These are phyloP conservation scores for Microvelia longipes DNA, from an alignment of 1,140 invertebrate species.

Conservation along the genomic window DNA sequence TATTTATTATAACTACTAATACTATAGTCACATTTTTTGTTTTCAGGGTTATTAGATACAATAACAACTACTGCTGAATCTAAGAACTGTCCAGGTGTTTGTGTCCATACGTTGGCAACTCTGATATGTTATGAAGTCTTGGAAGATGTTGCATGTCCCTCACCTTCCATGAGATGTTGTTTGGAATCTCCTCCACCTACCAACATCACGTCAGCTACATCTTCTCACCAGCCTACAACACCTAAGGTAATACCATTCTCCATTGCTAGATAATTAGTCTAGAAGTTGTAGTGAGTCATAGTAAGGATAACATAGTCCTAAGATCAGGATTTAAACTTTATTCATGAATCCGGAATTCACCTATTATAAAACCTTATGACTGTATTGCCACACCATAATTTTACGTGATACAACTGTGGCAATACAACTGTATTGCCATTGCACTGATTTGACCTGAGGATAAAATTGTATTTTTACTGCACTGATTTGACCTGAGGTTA, in stretches of 20 bases:
- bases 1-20: no score
- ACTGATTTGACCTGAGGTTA: no score
- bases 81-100: constrained; percentile 70
- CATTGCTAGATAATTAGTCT: background rate
- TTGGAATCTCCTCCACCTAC: constrained; percentile 44
- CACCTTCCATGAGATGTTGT: constrained; percentile 63
- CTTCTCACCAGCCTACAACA: constrained; percentile 9
- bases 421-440: no score
- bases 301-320: no score
- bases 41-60: constrained; percentile 59
- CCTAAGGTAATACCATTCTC: constrained; percentile 2
- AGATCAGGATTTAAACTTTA: background rate
- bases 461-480: no score
- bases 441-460: no score
- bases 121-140: constrained; percentile 68
- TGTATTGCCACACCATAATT: no score
- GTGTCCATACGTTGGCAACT: constrained; percentile 63
- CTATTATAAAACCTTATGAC: no score
- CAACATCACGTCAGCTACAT: constrained; percentile 12
- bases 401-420: no score
- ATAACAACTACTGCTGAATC: constrained; percentile 64
- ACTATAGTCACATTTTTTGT: no score
- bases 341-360: background rate
- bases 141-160: constrained; percentile 61
- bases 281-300: no score